Evolutionary conservation across 1,140 invertebrate genomes (phyloP).

Genomic region (Bombyx mandarina): DNA sequence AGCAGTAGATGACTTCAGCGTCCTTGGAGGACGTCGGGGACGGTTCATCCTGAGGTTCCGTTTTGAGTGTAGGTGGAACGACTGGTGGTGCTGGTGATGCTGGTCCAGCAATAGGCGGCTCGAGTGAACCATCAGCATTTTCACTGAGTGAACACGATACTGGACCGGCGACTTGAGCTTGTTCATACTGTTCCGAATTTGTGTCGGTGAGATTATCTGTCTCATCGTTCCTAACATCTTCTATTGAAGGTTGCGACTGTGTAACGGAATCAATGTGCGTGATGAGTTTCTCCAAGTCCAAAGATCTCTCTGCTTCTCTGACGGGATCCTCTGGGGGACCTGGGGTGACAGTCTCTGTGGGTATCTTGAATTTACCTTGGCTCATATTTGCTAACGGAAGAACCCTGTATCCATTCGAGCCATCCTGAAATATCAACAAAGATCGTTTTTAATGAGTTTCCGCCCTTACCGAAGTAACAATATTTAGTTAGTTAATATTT

Average conservation of each 20-base stretch:
- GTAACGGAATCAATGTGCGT: conserved; percentile 20
- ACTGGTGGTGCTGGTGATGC: no score
- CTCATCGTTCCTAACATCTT: no score
- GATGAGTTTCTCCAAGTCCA: conserved; percentile 54
- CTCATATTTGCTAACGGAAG: conserved; percentile 35
- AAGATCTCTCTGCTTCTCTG: conserved; percentile 45
- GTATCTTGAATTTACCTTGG: conserved; percentile 35
- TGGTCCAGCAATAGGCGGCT: no score
- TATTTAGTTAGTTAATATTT: no score
- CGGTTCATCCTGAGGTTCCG: conserved; percentile 8
- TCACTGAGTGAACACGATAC: no score
- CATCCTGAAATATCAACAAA: conserved; percentile 32
- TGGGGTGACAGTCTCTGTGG: conserved; percentile 22
- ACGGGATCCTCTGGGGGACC: conserved; percentile 29
- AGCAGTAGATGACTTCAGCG: conserved; percentile 11
- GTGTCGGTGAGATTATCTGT: no score
- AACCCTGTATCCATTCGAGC: conserved; percentile 32
- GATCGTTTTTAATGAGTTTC: background rate
- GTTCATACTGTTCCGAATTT: no score
- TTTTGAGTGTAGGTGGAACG: conserved; percentile 1
- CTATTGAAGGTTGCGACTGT: no score
- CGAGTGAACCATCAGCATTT: no score
- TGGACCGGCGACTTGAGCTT: no score
- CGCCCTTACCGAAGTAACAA: no score
- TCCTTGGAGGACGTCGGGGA: conserved; percentile 4